phyloP scores from a whole-genome alignment of 2,888 invertebrate genomes.

The Nymphalis urticae region DNA sequence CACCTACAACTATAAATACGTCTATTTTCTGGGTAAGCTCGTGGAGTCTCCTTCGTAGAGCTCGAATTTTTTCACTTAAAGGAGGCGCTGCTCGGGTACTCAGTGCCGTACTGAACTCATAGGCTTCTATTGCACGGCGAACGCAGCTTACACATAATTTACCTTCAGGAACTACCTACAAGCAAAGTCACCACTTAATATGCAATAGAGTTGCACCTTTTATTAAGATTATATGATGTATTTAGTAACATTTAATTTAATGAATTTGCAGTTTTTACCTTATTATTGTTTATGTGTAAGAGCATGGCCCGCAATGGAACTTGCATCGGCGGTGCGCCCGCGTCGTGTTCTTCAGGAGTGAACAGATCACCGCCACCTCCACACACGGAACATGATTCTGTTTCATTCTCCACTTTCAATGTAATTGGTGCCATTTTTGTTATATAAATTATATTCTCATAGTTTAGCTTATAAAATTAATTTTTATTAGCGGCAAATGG shows the following conservation, averaged over 20 bases:
- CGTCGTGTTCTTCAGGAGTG: conserved; percentile 70
- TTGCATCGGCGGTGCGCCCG: conserved; percentile 52
- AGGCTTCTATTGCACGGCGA: conserved; percentile 61
- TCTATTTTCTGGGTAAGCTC: conserved; percentile 75
- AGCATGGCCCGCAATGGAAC: conserved; percentile 67
- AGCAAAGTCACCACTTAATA: conserved; percentile 5
- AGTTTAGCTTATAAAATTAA: neutral
- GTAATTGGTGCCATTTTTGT: conserved; percentile 51
- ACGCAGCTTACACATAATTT: conserved; percentile 62
- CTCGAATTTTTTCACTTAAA: conserved; percentile 70
- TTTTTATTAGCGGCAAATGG: neutral
- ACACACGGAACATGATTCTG: conserved; percentile 65
- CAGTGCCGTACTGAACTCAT: conserved; percentile 61
- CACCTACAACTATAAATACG: conserved; percentile 74
- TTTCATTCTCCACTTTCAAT: conserved; percentile 60
- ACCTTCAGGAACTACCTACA: conserved; percentile 65
- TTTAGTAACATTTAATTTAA: neutral
- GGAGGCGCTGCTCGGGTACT: conserved; percentile 55
- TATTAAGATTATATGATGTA: neutral
- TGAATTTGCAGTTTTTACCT: conserved; percentile 49
- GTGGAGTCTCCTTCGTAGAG: conserved; percentile 62
- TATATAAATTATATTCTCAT: conserved; percentile 1
- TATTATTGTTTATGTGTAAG: conserved; percentile 67
- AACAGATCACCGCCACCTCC: conserved; percentile 58
- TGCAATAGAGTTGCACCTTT: neutral